phyloP scores from a whole-genome alignment of 2,888 invertebrate genomes.

The Gibbula magus region DNA sequence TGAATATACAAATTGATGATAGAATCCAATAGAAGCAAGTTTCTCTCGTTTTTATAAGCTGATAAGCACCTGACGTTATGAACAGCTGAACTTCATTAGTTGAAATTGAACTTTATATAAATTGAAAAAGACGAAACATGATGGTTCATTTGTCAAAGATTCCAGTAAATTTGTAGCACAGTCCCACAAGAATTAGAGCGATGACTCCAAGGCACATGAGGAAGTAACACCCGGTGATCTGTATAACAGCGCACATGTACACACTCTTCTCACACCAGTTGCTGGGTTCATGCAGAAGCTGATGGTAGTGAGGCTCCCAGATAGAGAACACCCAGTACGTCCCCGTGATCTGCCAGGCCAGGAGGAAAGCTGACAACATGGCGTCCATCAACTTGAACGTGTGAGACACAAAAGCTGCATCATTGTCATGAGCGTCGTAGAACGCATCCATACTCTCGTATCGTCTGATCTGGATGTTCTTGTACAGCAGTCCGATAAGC shows the following conservation, averaged over 20 bases:
- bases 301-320: constrained; percentile 85
- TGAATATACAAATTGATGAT: too few species aligned
- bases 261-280: constrained; percentile 87
- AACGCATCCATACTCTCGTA: constrained; percentile 74
- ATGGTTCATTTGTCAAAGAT: background rate
- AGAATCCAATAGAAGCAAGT: too few species aligned
- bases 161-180: constrained; percentile 38
- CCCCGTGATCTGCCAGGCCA: constrained; percentile 85
- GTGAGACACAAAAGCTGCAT: constrained; percentile 73
- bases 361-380: constrained; percentile 82
- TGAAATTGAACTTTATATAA: too few species aligned
- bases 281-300: constrained; percentile 84
- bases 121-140: too few species aligned
- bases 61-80: too few species aligned
- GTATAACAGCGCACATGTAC: constrained; percentile 85
- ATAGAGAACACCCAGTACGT: constrained; percentile 87
- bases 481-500: constrained; percentile 79
- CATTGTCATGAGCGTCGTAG: constrained; percentile 58
- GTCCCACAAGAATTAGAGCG: constrained; percentile 31
- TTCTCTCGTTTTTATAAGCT: too few species aligned
- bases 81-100: too few species aligned
- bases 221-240: constrained; percentile 83
- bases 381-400: constrained; percentile 81
- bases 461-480: constrained; percentile 81
- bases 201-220: constrained; percentile 74